Base-by-base conservation (phyloP, 35 echinoderm and acorn worm genomes). In the Anneissia japonica region DNA sequence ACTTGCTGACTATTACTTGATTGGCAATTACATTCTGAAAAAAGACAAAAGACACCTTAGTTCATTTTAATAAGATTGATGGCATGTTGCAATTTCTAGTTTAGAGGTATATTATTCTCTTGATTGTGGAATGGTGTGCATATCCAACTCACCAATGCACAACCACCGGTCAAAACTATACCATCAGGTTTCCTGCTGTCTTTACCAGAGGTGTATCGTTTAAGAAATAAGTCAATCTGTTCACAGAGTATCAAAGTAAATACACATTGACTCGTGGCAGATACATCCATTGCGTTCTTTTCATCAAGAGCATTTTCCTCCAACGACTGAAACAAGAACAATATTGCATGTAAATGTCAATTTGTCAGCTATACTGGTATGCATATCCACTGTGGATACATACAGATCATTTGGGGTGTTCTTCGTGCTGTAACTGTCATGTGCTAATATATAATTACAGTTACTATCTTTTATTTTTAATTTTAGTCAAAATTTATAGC, bases 21-120 rank as follows among this genome's bases (percentile, higher is more conserved):
- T 84, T 84, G 19, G 82, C 82, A 73, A 36, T 43, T 13, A 84
- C 82, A 84, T 84, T 84, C 82, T 84, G 82, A 31, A 14, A 30
- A 34, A 30, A 17, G 35, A 78, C 16, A 32, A 78, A 21, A 78
- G 14, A 28, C 14, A 16, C 55, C 14, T 28, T 16, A 72, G 55
- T 14, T 14, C 14, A n/a, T n/a, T n/a, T n/a, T n/a, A n/a, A n/a
- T n/a, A n/a, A n/a, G n/a, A n/a, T n/a, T n/a, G n/a, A n/a, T n/a
- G n/a, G n/a, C n/a, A n/a, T n/a, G n/a, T n/a, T n/a, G n/a, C n/a
- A n/a, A n/a, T n/a, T n/a, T n/a, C n/a, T n/a, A n/a, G n/a, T n/a
- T n/a, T n/a, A n/a, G n/a, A n/a, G n/a, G n/a, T n/a, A n/a, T n/a
- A n/a, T n/a, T n/a, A n/a, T n/a, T n/a, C n/a, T n/a, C n/a, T n/a